Conservation (phyloP, 1,140 invertebrate genomes). For the Gonioctena quinquepunctata region DNA sequence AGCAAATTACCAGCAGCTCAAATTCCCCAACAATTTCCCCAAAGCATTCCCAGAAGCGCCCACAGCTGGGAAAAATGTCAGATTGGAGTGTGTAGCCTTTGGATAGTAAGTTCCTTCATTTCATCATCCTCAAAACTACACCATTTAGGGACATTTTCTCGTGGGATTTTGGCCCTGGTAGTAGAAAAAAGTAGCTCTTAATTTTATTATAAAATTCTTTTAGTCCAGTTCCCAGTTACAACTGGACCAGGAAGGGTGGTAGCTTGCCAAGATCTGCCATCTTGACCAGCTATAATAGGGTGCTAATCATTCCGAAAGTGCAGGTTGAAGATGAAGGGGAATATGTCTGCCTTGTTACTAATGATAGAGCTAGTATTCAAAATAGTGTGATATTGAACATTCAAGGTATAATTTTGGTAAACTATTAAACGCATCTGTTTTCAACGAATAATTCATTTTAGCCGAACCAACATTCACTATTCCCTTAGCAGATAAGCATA, state of each 20-base stretch:
- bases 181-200: too few relatives aligned
- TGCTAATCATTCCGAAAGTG: slow-evolving; percentile 83
- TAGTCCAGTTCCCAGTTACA: slow-evolving; percentile 87
- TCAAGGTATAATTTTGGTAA: slow-evolving; percentile 70
- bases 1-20: slow-evolving; percentile 78
- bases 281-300: slow-evolving; percentile 78
- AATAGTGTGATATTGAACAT: slow-evolving; percentile 81
- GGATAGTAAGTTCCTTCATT: slow-evolving; percentile 78
- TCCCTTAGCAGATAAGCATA: slow-evolving; percentile 83
- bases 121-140: too few relatives aligned
- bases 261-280: slow-evolving; percentile 74
- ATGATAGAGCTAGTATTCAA: slow-evolving; percentile 75
- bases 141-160: too few relatives aligned
- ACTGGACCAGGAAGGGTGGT: slow-evolving; percentile 82
- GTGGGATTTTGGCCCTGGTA: too few relatives aligned
- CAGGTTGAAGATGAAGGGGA: slow-evolving; percentile 92
- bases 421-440: not conserved
- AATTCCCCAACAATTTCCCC: slow-evolving; percentile 93
- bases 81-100: slow-evolving; percentile 93
- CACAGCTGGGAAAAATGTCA: slow-evolving; percentile 83
- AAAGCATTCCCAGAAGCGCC: slow-evolving; percentile 92
- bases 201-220: slow-evolving; percentile 32
- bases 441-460: slow-evolving; percentile 47
- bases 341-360: slow-evolving; percentile 88
- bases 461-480: slow-evolving; percentile 93